Evolutionary conservation across 2,113 vertebrate species (phyloP).

Genomic region (Eulemur rufifrons): DNA sequence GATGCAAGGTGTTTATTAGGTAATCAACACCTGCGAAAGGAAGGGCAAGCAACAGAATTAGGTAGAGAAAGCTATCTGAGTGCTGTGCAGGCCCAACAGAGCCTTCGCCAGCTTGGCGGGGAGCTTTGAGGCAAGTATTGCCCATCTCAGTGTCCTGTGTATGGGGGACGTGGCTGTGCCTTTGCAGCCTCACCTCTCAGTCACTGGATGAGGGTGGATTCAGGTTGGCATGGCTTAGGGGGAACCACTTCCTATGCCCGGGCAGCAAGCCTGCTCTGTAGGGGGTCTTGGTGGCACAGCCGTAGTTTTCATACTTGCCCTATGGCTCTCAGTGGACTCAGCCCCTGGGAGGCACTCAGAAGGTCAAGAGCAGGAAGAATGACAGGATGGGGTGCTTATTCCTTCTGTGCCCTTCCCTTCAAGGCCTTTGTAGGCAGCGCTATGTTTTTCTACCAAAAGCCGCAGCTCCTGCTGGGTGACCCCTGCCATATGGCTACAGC

Average conservation of each 20-base stretch:
- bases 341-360: neutral
- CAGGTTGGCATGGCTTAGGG: neutral
- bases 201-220: neutral
- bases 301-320: neutral
- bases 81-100: neutral
- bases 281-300: neutral
- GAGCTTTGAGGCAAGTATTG: neutral
- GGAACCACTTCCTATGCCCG: neutral
- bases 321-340: neutral
- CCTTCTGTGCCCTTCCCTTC: too few species aligned
- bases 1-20: neutral
- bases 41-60: neutral
- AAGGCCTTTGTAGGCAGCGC: neutral
- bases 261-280: neutral
- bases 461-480: neutral
- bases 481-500: too few species aligned
- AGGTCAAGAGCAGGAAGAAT: neutral
- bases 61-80: neutral
- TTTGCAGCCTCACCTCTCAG: too few species aligned
- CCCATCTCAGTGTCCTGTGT: neutral
- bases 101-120: accelerated
- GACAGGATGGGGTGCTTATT: neutral
- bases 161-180: neutral
- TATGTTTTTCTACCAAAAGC: neutral
- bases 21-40: neutral